Percentiles rank a stretch among this genome's conserved stretches.
Conservation (phyloP, 2,888 invertebrate genomes). For the Parapristionchus giblindavisi region DNA sequence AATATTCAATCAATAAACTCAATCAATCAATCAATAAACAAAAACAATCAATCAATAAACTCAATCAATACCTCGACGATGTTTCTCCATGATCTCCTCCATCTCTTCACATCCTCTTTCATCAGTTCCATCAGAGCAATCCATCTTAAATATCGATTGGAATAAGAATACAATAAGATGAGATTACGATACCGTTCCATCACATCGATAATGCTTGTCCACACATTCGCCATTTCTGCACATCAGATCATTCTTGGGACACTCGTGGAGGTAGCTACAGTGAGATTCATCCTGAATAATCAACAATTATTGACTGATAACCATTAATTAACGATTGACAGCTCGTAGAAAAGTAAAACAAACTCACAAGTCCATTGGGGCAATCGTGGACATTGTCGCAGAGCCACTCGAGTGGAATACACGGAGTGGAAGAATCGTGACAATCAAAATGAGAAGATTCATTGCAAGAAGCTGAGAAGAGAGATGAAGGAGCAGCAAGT, state of each 20-base stretch:
- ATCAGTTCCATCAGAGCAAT: conserved; percentile 37
- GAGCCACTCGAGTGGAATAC: conserved; percentile 55
- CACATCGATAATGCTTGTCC: conserved; percentile 42
- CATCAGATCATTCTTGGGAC: conserved; percentile 38
- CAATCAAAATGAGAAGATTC: conserved; percentile 41
- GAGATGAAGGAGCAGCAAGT: conserved; percentile 27
- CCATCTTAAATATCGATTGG: neutral
- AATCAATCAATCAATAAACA: neutral
- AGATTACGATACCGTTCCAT: conserved; percentile 40
- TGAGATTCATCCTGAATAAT: conserved; percentile 43
- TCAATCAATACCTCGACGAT: conserved; percentile 9
- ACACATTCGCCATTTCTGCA: conserved; percentile 51
- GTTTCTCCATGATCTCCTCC: conserved; percentile 23
- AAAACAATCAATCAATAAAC: neutral
- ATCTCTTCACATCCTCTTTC: conserved; percentile 32
- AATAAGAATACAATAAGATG: neutral
- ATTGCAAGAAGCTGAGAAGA: conserved; percentile 17
- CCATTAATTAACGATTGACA: neutral
- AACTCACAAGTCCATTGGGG: conserved; percentile 40
- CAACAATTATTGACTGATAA: conserved; percentile 6
- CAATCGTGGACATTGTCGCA: conserved; percentile 52
- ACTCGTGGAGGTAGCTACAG: conserved; percentile 49
- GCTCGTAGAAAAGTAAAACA: no score
- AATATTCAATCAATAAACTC: neutral
- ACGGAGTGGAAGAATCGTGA: conserved; percentile 37